Evolutionary conservation across 1,140 invertebrate genomes (phyloP), one percentile per base, ranked within the genome.

Genomic region (Drosophila ohnishii): DNA sequence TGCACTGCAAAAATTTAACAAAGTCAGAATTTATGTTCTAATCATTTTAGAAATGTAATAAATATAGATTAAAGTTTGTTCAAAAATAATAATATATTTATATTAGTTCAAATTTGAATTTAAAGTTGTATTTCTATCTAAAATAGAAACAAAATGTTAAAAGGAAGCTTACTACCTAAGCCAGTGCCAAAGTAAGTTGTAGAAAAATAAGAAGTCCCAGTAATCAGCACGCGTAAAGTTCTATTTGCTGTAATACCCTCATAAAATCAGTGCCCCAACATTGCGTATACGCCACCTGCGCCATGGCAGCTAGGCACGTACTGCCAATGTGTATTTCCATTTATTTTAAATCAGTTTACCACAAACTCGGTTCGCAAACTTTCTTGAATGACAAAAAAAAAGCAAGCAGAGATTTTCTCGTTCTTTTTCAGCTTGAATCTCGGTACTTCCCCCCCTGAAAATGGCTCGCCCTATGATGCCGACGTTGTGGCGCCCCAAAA

Each of bases 271-370:
- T 60, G 61, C 19, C 44, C 40, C 37, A 13, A 44, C 19, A 80
- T 84, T 69, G 80, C 81, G 73, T 74, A 77, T 80, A 80, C 81
- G 80, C 67, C 45, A 59, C 72, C 65, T 85, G 72, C 19, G 72
- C 66, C 65, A 39, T 47, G 14, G 22, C 25, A 25, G 51, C 45
- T 64, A 50, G 55, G 62, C 80, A 84, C 77, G 81, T 85, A 73
- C 70, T n/a, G 13, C 10, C 66, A 79, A 79, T 75, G 64, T 75
- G 78, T 67, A 62, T 63, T 77, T 73, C 16, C 44, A 71, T 72
- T 72, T 72, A 72, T 71, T 56, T 53, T 59, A 66, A 79, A 79
- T 78, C 79, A 79, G 59, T 69, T 84, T 69, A 47, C 66, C 65
- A 14, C 69, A 71, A 72, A 37, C 51, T 55, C 51, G 51, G 13